Conservation (phyloP, 2,113 vertebrate genomes). For the Bungarus multicinctus region DNA sequence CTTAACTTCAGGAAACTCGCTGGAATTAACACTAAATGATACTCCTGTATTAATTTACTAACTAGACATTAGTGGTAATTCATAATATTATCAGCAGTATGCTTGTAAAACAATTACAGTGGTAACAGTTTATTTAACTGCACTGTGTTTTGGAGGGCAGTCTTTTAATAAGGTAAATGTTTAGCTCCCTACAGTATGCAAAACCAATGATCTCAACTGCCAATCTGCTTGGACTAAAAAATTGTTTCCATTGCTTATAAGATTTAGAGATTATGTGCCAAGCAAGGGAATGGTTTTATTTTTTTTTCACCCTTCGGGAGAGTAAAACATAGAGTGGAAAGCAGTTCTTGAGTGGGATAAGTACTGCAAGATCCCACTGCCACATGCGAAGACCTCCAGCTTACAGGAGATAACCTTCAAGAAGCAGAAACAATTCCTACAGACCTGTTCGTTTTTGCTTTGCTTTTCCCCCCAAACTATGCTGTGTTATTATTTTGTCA, state of each 20-base stretch:
- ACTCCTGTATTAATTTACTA: slow-evolving; percentile 49
- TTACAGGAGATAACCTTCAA: slow-evolving; percentile 45
- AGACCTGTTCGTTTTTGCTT: background rate
- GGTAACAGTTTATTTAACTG: slow-evolving; percentile 44
- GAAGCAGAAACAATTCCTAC: slow-evolving; percentile 10
- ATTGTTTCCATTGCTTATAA: slow-evolving; percentile 71
- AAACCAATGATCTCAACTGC: slow-evolving; percentile 67
- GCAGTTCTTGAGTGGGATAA: slow-evolving; percentile 62
- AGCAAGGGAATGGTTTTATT: slow-evolving; percentile 70
- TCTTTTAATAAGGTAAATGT: slow-evolving; percentile 66
- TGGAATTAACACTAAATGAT: slow-evolving; percentile 56
- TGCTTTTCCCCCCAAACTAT: background rate
- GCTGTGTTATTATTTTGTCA: background rate
- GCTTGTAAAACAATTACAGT: slow-evolving; percentile 52
- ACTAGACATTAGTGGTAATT: slow-evolving; percentile 57
- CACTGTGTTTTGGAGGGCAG: slow-evolving; percentile 53
- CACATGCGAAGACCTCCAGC: background rate
- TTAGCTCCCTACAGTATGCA: slow-evolving; percentile 61
- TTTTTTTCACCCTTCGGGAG: slow-evolving; percentile 76
- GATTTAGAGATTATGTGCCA: slow-evolving; percentile 74
- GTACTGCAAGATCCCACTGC: slow-evolving; percentile 25
- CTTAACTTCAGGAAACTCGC: slow-evolving; percentile 48
- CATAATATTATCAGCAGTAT: slow-evolving; percentile 51
- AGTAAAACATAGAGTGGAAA: slow-evolving; percentile 78
- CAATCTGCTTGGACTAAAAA: slow-evolving; percentile 71